Conservation (phyloP, 2,888 invertebrate species). For the Drepana falcataria region DNA sequence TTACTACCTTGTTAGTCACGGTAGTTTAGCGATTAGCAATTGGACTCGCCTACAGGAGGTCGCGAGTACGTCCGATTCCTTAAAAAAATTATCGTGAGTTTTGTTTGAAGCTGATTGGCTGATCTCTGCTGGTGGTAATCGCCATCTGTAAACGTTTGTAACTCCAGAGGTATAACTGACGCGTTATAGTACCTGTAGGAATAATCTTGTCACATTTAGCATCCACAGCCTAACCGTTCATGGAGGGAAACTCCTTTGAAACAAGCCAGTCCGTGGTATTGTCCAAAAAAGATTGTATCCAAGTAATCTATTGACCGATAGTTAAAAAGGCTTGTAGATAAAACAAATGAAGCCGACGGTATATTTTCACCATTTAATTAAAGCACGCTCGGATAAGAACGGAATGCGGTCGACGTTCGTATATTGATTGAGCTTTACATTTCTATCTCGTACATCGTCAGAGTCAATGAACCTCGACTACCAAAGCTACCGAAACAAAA, state of each 20-base stretch:
- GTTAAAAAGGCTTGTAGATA: background rate
- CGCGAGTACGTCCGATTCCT: background rate
- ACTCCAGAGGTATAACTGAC: too few species aligned
- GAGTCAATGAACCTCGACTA: slow-evolving; percentile 2
- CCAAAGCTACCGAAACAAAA: slow-evolving; percentile 13
- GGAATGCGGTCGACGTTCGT: slow-evolving; percentile 62
- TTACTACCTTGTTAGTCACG: background rate
- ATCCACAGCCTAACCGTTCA: too few species aligned
- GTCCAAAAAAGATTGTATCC: background rate
- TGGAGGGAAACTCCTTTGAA: too few species aligned
- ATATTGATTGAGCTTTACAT: slow-evolving; percentile 59
- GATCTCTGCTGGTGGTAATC: background rate
- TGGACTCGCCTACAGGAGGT: background rate
- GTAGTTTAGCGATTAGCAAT: slow-evolving; percentile 3
- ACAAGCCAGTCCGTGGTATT: too few species aligned
- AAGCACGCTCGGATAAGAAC: slow-evolving; percentile 47
- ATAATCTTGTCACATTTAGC: too few species aligned
- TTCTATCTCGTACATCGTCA: slow-evolving; percentile 14
- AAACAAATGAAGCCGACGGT: slow-evolving; percentile 6
- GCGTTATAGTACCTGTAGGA: too few species aligned
- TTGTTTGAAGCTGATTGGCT: background rate
- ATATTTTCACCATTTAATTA: slow-evolving; percentile 57
- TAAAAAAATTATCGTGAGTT: background rate
- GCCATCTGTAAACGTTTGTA: too few species aligned
- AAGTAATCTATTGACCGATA: background rate